Evolutionary conservation across 2,888 invertebrate genomes (phyloP), one percentile per base, ranked within the genome.

Genomic region (Morpho deidamia): DNA sequence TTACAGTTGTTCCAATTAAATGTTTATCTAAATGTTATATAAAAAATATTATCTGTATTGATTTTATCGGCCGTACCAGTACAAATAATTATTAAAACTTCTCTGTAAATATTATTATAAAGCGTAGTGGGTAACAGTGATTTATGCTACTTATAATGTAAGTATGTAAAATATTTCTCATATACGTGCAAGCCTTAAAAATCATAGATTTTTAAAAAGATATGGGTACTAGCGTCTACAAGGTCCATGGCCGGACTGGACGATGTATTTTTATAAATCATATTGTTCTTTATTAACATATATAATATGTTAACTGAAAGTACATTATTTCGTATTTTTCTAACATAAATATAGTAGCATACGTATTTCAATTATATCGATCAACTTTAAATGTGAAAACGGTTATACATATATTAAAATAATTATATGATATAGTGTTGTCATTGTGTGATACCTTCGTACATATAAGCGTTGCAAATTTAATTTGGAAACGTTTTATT

Each of bases 221-320:
- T 62, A 81, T 85, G 81, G 84, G 84, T 84, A 85, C 85, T 86
- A 86, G 85, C 80, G 81, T 78, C 85, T 80, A 72, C 76, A 34
- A 75, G 81, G 79, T 77, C 71, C 62, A 71, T 67, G 78, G 81
- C 73, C 81, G 75, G 72, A 64, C 70, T 70, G 78, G 83, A 78
- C 82, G 77, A 86, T 87, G 86, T 88, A 88, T 88, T 88, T 88
- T 88, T 88, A 85, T 87, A 87, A 83, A 85, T 74, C 81, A 84
- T 87, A 86, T 88, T 86, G 84, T 84, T 84, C 84, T 88, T 85
- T 85, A 87, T 83, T 87, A 87, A 87, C 87, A 87, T 88, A 87
- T 87, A 79, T 80, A 78, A 88, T 88, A 87, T 88, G 88, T 88
- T 87, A 84, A 85, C 81, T 81, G 76, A 86, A 87, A 86, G 86